phyloP scores from a whole-genome alignment of 2,113 vertebrate genomes.

The Capra hircus region DNA sequence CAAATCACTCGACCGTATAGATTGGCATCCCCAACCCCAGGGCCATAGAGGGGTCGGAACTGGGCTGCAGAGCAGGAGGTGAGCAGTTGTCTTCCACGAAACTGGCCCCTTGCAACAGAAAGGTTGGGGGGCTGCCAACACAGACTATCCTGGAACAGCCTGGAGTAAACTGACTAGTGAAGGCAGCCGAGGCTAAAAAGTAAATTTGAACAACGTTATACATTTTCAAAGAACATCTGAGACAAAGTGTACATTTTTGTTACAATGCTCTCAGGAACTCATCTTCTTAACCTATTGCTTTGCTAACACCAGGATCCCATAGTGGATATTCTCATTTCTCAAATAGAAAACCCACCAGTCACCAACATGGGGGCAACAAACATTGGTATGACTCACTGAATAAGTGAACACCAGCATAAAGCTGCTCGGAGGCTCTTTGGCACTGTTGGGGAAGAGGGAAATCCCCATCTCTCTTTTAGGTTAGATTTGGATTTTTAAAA shows the following conservation, averaged over 20 bases:
- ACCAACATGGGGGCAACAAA: neutral
- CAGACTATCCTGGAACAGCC: neutral
- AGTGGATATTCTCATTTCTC: no score
- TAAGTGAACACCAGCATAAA: neutral
- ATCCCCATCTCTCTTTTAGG: neutral
- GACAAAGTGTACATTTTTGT: neutral
- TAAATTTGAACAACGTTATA: neutral
- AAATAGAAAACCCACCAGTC: neutral
- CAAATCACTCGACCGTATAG: neutral
- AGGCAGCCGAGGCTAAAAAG: neutral
- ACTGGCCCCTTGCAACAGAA: accelerated
- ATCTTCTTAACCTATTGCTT: neutral
- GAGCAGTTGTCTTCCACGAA: neutral
- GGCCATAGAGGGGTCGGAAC: neutral
- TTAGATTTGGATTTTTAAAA: neutral
- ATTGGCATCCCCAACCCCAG: neutral
- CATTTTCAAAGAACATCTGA: neutral
- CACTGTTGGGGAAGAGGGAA: neutral
- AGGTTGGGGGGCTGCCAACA: neutral
- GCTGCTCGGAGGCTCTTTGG: neutral
- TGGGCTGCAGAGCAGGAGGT: neutral
- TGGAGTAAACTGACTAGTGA: neutral
- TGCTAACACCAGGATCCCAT: neutral
- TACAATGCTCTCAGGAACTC: neutral
- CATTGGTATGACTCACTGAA: neutral